Evolutionary conservation across 2,888 invertebrate species (phyloP), one percentile per base, ranked within the genome.

Genomic region (Maniola hyperantus): DNA sequence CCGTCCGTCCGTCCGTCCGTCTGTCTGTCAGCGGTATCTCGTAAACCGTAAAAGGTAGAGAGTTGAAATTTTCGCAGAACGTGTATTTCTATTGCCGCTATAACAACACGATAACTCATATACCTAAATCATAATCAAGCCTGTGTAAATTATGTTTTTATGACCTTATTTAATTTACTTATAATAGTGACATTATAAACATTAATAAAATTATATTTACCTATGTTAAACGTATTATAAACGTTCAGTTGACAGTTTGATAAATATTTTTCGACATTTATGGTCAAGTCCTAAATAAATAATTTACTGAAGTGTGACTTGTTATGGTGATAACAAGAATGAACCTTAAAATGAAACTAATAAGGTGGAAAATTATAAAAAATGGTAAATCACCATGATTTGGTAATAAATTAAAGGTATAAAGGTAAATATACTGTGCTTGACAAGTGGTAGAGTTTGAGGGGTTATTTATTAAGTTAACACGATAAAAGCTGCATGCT

Each of bases 341-440:
- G 46, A 15, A 46, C 46, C 46, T 59, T 59, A 46, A 6, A n/a
- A 4, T 15, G 5, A 8, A 33, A 33, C 1, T 0, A 15, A 15
- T 33, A 46, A 59, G 59, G 10, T 59, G 15, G 33, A 1, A 15
- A 34, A 34, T 44, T 59, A 34, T 11, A 11, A 13, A 8, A 7
- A 26, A n/a, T 0, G 54, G 8, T 15, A 36, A 36, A 15, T 36
- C 15, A 8, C 54, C 54, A 36, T 15, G 15, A 8, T 15, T 55
- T 51, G 26, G 34, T 34, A 57, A 20, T 57, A 57, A 57, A 57
- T 57, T 39, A 57, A 42, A 42, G 5, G 57, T 57, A 57, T 39
- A 57, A 42, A 42, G 5, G 57, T 57, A 57, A 57, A 57, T 39
- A 42, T 34, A 33, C 1, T 6, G n/a, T 53, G 33, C 53, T 42